Conservation (phyloP, 2,113 vertebrate genomes). For the Phoenicopterus ruber region DNA sequence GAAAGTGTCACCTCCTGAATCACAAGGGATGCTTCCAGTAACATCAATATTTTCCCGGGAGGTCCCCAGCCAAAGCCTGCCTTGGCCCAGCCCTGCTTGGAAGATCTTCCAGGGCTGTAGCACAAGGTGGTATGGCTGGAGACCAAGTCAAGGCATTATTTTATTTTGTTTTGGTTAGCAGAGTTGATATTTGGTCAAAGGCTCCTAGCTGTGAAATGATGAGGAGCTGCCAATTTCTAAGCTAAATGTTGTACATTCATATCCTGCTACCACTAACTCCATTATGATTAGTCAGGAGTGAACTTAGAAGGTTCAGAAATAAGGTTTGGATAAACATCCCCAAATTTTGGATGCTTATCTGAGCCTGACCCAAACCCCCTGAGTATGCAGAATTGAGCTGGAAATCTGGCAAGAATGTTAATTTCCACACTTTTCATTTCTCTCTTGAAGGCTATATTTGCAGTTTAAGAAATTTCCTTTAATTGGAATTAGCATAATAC, state of each 20-base stretch:
- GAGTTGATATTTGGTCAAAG: constrained; percentile 67
- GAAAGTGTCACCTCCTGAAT: background rate
- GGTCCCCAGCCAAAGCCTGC: constrained; percentile 5
- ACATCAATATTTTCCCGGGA: constrained; percentile 17
- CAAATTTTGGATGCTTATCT: constrained; percentile 66
- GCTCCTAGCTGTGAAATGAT: constrained; percentile 55
- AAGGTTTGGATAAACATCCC: constrained; percentile 65
- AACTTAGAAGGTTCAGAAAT: constrained; percentile 55
- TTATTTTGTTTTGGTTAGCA: constrained; percentile 66
- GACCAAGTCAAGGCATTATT: constrained; percentile 64
- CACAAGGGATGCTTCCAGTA: background rate
- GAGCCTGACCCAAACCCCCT: constrained; percentile 59
- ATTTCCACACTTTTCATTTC: constrained; percentile 64
- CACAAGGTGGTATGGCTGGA: constrained; percentile 54
- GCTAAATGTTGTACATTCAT: constrained; percentile 53
- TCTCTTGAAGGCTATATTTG: constrained; percentile 66
- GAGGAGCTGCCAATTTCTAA: constrained; percentile 63
- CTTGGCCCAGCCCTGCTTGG: background rate
- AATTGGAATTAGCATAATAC: constrained; percentile 70
- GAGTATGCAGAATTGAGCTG: constrained; percentile 50
- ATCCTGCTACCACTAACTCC: constrained; percentile 60
- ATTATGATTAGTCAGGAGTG: constrained; percentile 48
- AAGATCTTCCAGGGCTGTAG: constrained; percentile 41
- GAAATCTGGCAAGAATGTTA: constrained; percentile 67
- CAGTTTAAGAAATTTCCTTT: constrained; percentile 64